phyloP scores from a whole-genome alignment of 2,888 invertebrate species.

The Polia nebulosa region DNA sequence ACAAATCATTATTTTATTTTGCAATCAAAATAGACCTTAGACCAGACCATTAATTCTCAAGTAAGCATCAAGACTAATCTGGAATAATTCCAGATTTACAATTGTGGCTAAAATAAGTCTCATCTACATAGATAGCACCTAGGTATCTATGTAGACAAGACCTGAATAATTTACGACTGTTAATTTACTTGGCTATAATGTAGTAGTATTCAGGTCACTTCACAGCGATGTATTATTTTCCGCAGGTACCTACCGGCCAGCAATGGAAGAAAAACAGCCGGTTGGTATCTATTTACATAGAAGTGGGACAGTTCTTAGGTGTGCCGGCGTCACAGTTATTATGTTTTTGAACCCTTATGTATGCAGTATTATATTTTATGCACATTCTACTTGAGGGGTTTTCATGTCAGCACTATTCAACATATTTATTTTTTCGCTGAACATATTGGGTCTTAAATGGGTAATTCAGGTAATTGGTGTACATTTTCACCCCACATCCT shows the following conservation, averaged over 20 bases:
- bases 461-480: no score
- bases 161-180: slow-evolving; percentile 49
- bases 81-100: slow-evolving; percentile 44
- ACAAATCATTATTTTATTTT: slow-evolving; percentile 37
- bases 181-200: slow-evolving; percentile 53
- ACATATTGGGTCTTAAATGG: no score
- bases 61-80: slow-evolving; percentile 28
- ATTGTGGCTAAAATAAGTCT: slow-evolving; percentile 24
- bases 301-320: slow-evolving; percentile 46
- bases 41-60: slow-evolving; percentile 30
- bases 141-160: slow-evolving; percentile 22
- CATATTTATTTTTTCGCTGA: no score
- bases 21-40: slow-evolving; percentile 27
- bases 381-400: background rate
- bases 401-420: no score
- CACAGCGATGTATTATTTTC: slow-evolving; percentile 48
- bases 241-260: slow-evolving; percentile 24
- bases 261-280: slow-evolving; percentile 45
- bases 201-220: slow-evolving; percentile 54
- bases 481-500: no score
- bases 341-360: slow-evolving; percentile 7
- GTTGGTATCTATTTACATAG: slow-evolving; percentile 32
- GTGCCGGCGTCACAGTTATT: slow-evolving; percentile 29
- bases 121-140: slow-evolving; percentile 22
- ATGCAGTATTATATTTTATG: slow-evolving; percentile 11